These are phyloP conservation scores for Neomorphus geoffroyi DNA, from an alignment of 2,797 vertebrate species.

Conservation along the genomic window DNA sequence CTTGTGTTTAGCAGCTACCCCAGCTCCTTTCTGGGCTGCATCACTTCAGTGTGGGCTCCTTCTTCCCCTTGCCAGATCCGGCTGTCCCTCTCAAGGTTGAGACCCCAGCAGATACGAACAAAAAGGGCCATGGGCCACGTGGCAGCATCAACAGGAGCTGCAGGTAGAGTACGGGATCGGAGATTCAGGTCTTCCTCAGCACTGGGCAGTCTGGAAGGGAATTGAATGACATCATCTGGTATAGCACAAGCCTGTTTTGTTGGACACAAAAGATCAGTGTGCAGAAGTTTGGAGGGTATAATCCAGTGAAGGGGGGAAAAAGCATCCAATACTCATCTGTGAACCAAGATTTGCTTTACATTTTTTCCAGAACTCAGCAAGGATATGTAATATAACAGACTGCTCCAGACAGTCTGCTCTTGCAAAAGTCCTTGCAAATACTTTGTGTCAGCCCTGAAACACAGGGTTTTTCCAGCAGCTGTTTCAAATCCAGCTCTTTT, in stretches of 20 bases:
- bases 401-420: neutral
- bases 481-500: neutral
- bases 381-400: neutral
- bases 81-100: neutral
- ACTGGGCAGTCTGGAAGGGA: neutral
- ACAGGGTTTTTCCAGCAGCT: neutral
- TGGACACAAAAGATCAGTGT: neutral
- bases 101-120: neutral
- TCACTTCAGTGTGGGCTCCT: neutral
- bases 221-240: neutral
- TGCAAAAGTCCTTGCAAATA: neutral
- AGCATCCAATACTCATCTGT: neutral
- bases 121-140: rapidly evolving
- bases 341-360: neutral
- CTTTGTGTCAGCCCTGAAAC: neutral
- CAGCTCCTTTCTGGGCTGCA: neutral
- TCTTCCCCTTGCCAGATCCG: neutral
- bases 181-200: neutral
- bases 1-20: rapidly evolving
- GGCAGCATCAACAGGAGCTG: neutral
- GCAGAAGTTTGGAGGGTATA: neutral
- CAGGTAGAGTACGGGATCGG: neutral
- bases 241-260: neutral
- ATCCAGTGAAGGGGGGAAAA: neutral
- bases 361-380: neutral